Base-by-base conservation (phyloP, 2,113 vertebrate genomes). In the Eurystomus gularis region DNA sequence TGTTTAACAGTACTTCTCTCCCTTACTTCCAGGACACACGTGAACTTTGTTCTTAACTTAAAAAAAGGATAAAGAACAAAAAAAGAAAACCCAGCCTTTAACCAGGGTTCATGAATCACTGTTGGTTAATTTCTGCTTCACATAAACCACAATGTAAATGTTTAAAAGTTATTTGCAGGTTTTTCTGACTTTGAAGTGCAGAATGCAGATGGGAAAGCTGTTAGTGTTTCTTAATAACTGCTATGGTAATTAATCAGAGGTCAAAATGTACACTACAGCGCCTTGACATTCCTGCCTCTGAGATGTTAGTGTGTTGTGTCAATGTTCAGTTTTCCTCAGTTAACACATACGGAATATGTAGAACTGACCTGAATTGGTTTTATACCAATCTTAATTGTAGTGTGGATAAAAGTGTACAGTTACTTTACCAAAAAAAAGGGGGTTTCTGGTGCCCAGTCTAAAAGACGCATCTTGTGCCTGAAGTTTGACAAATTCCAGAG, bases 21-120 rank as follows among this genome's bases (percentile, higher is more conserved):
- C 71, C 31, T 73, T 68, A 70, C 68, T 92, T 87, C 28, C 44
- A 83, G 31, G 26, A 52, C 13, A 29, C 0, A 2, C 0, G 3
- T 61, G 49, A 73, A 82, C 84, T 91, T 95, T 88, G 58, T 76
- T 90, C 52, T 89, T 79, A 87, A 76, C 23, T 81, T 75, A n/a
- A n/a, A n/a, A n/a, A n/a, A n/a, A n/a, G n/a, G n/a, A n/a, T n/a
- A n/a, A n/a, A n/a, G n/a, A n/a, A 39, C 73, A n/a, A 23, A 25
- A 9, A 49, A 51, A 33, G 19, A 3, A n/a, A n/a, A n/a, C 17
- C 12, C 31, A 82, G 65, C 51, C 28, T 83, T 95, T 86, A 96
- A 82, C 66, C 58, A 31, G 54, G 44, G 15, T 70, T 91, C 54
- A 88, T 17, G 0, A 82, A 86, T 80, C 49, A 70, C 17, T 60